Evolutionary conservation across 2,113 vertebrate species (phyloP).

Genomic region (Climacteris rufus): DNA sequence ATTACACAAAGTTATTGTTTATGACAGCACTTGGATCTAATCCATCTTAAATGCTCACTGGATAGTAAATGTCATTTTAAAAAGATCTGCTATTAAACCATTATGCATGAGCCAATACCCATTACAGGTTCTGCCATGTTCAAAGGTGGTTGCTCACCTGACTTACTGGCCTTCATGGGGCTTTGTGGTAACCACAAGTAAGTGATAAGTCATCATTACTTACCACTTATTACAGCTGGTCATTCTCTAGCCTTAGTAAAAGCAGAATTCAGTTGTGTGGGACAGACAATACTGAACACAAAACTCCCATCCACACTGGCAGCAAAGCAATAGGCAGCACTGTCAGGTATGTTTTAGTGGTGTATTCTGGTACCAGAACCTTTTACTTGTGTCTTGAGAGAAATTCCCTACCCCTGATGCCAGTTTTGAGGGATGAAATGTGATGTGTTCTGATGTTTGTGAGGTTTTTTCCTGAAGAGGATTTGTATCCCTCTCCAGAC

Average conservation of each 20-base stretch:
- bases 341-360: neutral
- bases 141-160: neutral
- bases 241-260: neutral
- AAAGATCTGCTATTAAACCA: neutral
- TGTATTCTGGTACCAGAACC: neutral
- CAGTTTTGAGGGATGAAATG: neutral
- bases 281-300: accelerated
- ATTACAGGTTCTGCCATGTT: neutral
- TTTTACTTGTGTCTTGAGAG: neutral
- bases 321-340: neutral
- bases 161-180: neutral
- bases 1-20: neutral
- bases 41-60: neutral
- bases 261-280: neutral
- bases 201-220: too few relatives aligned
- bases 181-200: neutral
- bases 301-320: accelerated
- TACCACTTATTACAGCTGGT: too few relatives aligned
- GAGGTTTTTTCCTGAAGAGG: neutral
- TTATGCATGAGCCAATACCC: neutral
- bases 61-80: neutral
- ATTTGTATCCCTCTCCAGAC: neutral
- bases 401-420: neutral
- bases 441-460: neutral
- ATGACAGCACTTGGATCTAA: neutral